Conservation (phyloP, 2,113 vertebrate genomes). For the Hyperopisus bebe region DNA sequence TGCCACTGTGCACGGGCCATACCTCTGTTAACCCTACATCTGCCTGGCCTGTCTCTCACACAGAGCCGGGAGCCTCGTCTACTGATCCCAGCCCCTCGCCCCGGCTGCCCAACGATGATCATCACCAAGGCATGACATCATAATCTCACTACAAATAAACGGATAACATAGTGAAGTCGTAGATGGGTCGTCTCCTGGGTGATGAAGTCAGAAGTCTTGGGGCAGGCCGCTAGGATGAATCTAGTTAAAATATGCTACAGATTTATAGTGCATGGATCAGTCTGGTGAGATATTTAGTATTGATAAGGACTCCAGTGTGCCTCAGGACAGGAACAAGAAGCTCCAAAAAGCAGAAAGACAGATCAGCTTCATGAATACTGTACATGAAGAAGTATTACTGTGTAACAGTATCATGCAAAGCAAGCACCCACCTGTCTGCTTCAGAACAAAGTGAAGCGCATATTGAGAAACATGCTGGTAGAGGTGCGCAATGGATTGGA, state of each 20-base stretch:
- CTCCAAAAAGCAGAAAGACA: background rate
- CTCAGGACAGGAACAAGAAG: background rate
- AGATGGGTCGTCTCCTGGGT: background rate
- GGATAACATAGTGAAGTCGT: background rate
- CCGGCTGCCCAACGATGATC: background rate
- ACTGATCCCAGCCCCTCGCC: background rate
- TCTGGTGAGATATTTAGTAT: background rate
- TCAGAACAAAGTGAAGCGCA: background rate
- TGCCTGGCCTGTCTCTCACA: background rate
- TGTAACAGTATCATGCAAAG: background rate
- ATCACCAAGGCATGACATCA: background rate
- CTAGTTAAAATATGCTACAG: background rate
- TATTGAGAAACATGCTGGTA: background rate
- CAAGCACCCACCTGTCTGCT: background rate
- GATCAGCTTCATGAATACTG: background rate
- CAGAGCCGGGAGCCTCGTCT: background rate
- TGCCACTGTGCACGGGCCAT: background rate
- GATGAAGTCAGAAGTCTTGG: background rate
- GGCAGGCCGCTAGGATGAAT: background rate
- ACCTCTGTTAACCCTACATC: conserved; percentile 13
- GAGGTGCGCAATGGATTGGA: background rate
- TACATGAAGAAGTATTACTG: background rate
- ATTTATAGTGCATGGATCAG: background rate
- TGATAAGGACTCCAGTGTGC: background rate
- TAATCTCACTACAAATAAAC: background rate